A percentile compares a stretch with the other conserved stretches of the same genome.
phyloP scores from a whole-genome alignment of 2,888 invertebrate genomes.

The Drosophila seclusa region DNA sequence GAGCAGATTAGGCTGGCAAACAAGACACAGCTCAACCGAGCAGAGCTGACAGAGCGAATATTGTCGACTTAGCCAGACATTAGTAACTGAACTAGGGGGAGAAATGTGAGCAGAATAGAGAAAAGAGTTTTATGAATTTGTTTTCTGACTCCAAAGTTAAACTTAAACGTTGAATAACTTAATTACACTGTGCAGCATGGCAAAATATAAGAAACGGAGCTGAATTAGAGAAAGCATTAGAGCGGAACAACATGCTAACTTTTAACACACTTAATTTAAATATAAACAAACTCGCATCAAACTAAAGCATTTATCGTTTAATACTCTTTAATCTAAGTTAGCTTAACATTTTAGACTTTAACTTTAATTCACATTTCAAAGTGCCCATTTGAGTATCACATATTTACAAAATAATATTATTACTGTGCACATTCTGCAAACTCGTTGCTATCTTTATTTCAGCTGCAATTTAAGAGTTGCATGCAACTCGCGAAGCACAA shows the following conservation, averaged over 20 bases:
- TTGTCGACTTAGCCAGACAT: constrained; percentile 50
- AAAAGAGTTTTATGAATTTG: constrained; percentile 10
- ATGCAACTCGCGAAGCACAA: constrained; percentile 1
- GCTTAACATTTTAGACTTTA: neutral
- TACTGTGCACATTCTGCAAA: neutral
- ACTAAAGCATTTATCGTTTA: neutral
- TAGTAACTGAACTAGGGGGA: constrained; percentile 12
- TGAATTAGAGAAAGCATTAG: neutral
- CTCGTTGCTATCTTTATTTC: constrained; percentile 2
- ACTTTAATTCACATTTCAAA: neutral
- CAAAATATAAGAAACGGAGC: neutral
- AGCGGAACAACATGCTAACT: neutral
- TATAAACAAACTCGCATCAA: neutral
- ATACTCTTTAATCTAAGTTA: neutral
- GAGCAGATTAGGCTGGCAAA: constrained; percentile 48
- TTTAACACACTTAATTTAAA: neutral
- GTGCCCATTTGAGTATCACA: neutral
- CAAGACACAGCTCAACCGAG: constrained; percentile 18
- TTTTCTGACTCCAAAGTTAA: constrained; percentile 17
- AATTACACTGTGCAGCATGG: constrained; percentile 35
- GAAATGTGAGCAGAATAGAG: neutral
- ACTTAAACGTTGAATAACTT: constrained; percentile 37
- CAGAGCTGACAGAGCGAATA: constrained; percentile 28
- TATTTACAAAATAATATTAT: neutral
- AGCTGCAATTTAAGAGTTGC: neutral